Conservation (phyloP, 1,140 invertebrate species). For the Atta colombica region DNA sequence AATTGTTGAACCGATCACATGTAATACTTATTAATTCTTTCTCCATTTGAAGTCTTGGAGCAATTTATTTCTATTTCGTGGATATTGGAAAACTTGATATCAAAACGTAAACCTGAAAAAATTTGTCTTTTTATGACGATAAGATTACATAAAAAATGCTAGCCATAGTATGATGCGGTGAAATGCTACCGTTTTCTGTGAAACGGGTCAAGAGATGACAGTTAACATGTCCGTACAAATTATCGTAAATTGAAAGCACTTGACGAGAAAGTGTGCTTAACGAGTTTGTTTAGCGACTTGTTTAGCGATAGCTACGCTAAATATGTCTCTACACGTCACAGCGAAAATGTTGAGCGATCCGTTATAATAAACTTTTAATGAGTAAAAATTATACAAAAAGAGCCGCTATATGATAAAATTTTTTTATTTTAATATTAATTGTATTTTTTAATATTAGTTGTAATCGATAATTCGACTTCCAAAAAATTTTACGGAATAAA, state of each 20-base stretch:
- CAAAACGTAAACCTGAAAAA: neutral
- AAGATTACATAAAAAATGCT: neutral
- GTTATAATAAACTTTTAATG: neutral
- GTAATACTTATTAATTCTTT: no score
- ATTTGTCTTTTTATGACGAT: neutral
- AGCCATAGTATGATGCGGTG: neutral
- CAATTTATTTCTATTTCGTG: no score
- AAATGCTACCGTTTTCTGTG: neutral
- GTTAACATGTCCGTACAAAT: constrained; percentile 6
- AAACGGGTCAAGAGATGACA: neutral
- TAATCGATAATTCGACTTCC: neutral
- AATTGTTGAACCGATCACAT: no score
- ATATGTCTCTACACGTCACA: neutral
- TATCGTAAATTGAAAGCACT: neutral
- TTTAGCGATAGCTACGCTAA: neutral
- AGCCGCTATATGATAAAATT: neutral
- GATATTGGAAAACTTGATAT: no score
- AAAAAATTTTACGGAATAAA: neutral
- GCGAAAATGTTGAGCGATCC: neutral
- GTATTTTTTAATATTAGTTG: neutral
- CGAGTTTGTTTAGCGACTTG: constrained; percentile 24
- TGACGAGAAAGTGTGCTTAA: constrained; percentile 19
- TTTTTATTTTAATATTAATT: neutral
- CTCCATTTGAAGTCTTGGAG: no score
- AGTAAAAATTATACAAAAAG: neutral